phyloP scores from a whole-genome alignment of 2,113 vertebrate species.

The Mus pahari region DNA sequence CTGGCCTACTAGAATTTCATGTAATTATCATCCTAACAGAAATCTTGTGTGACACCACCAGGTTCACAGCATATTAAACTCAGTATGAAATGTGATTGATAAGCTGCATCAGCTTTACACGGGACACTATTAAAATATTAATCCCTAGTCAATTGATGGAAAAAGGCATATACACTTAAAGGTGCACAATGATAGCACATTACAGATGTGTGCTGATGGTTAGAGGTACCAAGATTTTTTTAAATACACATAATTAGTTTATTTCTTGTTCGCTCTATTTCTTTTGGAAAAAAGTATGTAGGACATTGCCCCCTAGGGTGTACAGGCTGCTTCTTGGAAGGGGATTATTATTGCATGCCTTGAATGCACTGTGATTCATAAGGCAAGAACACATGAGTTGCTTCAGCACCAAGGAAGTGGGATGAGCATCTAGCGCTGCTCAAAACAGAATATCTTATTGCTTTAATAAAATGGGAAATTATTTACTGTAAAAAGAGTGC shows the following conservation, averaged over 20 bases:
- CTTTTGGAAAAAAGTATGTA: conserved; percentile 74
- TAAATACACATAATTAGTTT: conserved; percentile 5
- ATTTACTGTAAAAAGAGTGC: conserved; percentile 78
- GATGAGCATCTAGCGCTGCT: conserved; percentile 86
- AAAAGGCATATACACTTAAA: conserved; percentile 68
- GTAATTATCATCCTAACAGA: conserved; percentile 76
- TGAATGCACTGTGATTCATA: conserved; percentile 84
- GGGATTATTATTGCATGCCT: conserved; percentile 88
- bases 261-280: conserved; percentile 35
- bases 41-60: conserved; percentile 79
- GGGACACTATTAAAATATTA: conserved; percentile 83
- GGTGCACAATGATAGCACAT: conserved; percentile 60
- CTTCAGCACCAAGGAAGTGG: conserved; percentile 87
- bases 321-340: conserved; percentile 83
- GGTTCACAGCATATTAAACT: conserved; percentile 81
- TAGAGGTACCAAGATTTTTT: conserved; percentile 74
- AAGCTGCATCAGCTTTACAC: conserved; percentile 81
- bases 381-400: conserved; percentile 86
- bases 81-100: conserved; percentile 83
- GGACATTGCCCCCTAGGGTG: conserved; percentile 81
- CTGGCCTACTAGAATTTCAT: conserved; percentile 71
- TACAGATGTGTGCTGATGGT: conserved; percentile 77
- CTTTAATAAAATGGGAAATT: conserved; percentile 87
- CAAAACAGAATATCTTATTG: conserved; percentile 86
- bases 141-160: conserved; percentile 83